Evolutionary conservation across 1,140 invertebrate species (phyloP), one percentile per base, ranked within the genome.

Genomic region (Monochamus saltuarius): DNA sequence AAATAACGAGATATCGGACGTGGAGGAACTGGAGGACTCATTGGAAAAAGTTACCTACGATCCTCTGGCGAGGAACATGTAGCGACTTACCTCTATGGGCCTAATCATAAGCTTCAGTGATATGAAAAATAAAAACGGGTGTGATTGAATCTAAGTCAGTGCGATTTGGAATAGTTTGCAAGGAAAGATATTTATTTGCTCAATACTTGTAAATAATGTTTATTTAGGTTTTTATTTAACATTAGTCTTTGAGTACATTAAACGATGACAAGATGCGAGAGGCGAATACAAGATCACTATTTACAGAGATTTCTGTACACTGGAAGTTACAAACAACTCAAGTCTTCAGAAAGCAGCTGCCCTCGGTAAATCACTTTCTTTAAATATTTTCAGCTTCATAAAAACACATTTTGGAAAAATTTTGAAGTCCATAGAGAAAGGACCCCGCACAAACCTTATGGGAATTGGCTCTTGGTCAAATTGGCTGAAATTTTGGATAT

Each of bases 21-120:
- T 61, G 34, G 58, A 65, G 1, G 17, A 42, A 9, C 29, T 45
- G 7, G 57, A 65, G 2, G 61, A 62, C 1, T 10, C 35, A n/a
- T 17, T 52, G 11, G 37, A 64, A 8, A 61, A 67, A 65, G 62
- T 69, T 64, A 69, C 65, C 61, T 69, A 67, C 46, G 57, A 61
- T 36, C 60, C 65, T 35, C 47, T 51, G 11, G 36, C 59, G 42
- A 54, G 43, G 34, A 62, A 68, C 40, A 68, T 68, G 62, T 65
- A 67, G 59, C 19, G 40, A 34, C 22, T 29, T 2, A 6, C 22
- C 22, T 29, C 22, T 6, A 29, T 29, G 22, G 22, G 6, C 2
- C 2, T 29, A 29, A 29, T 29, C 22, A 29, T 3, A 39, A 35
- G 43, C 43, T 52, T 47, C 16, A 59, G 45, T 40, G 19, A 61